These are phyloP conservation scores for Bombus balteatus DNA, from an alignment of 1,140 invertebrate species.

Conservation along the genomic window DNA sequence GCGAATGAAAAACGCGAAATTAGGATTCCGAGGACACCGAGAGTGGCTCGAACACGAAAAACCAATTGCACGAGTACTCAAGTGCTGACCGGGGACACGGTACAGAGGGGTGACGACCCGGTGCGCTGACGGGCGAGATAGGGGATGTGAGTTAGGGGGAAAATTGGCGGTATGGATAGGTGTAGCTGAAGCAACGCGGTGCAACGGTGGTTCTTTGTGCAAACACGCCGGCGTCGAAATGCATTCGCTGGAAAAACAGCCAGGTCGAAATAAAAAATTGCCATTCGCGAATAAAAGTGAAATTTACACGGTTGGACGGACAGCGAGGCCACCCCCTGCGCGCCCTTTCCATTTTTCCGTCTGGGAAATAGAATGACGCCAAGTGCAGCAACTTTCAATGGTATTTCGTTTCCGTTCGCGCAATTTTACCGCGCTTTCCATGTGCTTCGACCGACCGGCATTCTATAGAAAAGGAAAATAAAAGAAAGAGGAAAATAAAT, in stretches of 20 bases:
- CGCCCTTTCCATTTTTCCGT: neutral
- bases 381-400: neutral
- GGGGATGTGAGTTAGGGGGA: conserved; percentile 6
- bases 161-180: conserved; percentile 11
- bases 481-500: neutral
- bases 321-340: too few species aligned
- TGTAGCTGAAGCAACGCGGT: neutral
- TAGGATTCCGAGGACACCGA: conserved; percentile 67
- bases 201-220: conserved; percentile 58
- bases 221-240: conserved; percentile 44
- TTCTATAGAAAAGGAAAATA: neutral
- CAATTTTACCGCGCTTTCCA: neutral
- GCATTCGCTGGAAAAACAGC: conserved; percentile 44
- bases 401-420: neutral
- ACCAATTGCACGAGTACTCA: conserved; percentile 68
- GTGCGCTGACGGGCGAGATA: conserved; percentile 17
- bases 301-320: conserved; percentile 50
- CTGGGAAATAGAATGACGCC: neutral
- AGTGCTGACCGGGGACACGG: conserved; percentile 25
- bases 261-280: conserved; percentile 48
- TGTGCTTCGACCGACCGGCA: neutral
- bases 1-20: conserved; percentile 69
- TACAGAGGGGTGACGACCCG: conserved; percentile 40
- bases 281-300: conserved; percentile 44
- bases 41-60: conserved; percentile 70